A percentile compares a stretch with the other conserved stretches of the same genome.
Evolutionary conservation across 1,140 invertebrate genomes (phyloP).

Genomic region (Ephestia elutella): DNA sequence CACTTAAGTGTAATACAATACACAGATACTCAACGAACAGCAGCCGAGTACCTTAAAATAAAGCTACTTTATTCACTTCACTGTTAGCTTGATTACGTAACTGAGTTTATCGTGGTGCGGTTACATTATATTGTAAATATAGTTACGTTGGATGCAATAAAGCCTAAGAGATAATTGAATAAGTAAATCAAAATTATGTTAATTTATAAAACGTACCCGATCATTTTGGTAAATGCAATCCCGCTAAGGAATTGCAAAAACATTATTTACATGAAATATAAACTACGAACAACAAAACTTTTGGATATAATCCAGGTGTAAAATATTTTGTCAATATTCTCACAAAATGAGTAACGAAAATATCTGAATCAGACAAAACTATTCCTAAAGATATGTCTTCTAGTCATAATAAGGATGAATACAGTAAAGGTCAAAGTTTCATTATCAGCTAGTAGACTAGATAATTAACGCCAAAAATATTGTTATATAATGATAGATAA

Average conservation of each 20-base stretch:
- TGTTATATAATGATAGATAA: no score
- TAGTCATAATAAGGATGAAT: no score
- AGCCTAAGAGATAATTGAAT: constrained; percentile 6
- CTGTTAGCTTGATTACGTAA: constrained; percentile 51
- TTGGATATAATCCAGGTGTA: not conserved
- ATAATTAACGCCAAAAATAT: no score
- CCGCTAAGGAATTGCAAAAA: constrained; percentile 9
- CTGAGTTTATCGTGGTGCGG: constrained; percentile 37
- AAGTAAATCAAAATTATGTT: constrained; percentile 14
- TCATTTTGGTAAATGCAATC: constrained; percentile 20
- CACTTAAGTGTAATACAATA: constrained; percentile 30
- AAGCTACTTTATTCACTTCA: constrained; percentile 46
- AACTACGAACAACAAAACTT: not conserved
- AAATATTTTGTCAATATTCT: not conserved
- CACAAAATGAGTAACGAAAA: not conserved
- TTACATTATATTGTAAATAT: constrained; percentile 19
- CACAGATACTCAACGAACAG: constrained; percentile 37
- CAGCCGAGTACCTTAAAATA: constrained; percentile 41
- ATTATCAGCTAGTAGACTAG: no score
- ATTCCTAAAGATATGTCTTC: no score
- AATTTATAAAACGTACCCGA: not conserved
- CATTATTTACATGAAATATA: not conserved
- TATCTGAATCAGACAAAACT: no score
- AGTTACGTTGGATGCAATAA: constrained; percentile 12
- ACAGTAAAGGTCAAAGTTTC: no score